Evolutionary conservation across 2,888 invertebrate genomes (phyloP), one percentile per base, ranked within the genome.

Genomic region (Blastobasis lacticolella): DNA sequence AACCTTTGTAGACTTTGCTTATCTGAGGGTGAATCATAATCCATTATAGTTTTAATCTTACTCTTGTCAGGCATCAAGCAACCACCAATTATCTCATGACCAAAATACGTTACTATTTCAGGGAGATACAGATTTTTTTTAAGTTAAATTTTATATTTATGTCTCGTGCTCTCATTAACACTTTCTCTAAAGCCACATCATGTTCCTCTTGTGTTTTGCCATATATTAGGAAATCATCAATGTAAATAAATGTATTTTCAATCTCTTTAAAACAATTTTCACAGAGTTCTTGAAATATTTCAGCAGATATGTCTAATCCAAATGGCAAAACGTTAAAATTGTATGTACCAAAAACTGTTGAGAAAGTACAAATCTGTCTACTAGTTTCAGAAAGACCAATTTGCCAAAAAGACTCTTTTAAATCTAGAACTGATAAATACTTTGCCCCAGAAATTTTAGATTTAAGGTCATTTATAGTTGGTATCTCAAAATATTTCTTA

Each of bases 191-290:
- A 6, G 36, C 7, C 7, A 10, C 46, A 46, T 36, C 46, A 10
- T 36, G 23, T 37, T 46, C 23, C n/a, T 46, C 45, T 6, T 40
- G 1, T 40, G 51, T 44, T 38, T 52, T 36, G 8, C 40, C 40
- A 45, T n/a, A 47, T 40, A 52, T 37, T 38, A 52, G 41, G 10
- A 52, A 38, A 45, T 52, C 51, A 52, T 52, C 48, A 38, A 52
- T 49, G 23, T 52, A 52, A 36, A 44, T 51, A 36, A 51, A 41
- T 10, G 44, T 10, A 10, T 40, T 40, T 4, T 48, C 10, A 37
- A 51, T 51, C 38, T 51, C 48, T 5, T 40, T 37, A 37, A 51
- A 51, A 7, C n/a, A 44, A 6, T 48, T 44, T 45, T 37, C n/a
- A 10, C 42, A 45, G 8, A 23, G 45, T 48, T 48, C 44, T 51